Evolutionary conservation across 35 echinoderm and acorn worm genomes (phyloP), one percentile per base, ranked within the genome.

Genomic region (Lytechinus pictus): DNA sequence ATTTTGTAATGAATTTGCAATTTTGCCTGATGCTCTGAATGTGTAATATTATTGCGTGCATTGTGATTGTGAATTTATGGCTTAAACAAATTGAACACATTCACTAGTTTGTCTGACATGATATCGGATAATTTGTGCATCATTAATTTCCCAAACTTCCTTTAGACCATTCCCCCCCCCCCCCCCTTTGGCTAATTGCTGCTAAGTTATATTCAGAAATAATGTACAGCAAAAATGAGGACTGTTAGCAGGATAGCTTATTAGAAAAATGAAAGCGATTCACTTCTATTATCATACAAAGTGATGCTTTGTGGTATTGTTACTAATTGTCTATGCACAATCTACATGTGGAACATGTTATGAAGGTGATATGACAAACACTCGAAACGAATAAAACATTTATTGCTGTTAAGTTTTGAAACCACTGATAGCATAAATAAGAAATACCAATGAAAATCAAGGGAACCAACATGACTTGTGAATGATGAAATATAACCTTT

Each of bases 1-100:
- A 52, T 90, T 12, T 13, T 19, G 87, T 89, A 89, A 89, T 89
- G 87, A 89, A 89, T 89, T 44, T 90, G 88, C 29, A 90, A 44
- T 52, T n/a, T 71, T 79, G 16, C 66, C 8, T 24, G 19, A 16
- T 79, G 19, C 66, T 79, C 66, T 79, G 19, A 79, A 79, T 7
- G n/a, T 16, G 13, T 24, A 79, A 79, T 79, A 79, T 44, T 44
- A 44, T 24, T 24, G 66, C 66, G 66, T 79, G 66, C 66, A 79
- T 79, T 19, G 66, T 72, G 16, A 19, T 66, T 21, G 60, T 44
- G 33, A 44, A 44, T 44, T 44, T 44, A 44, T 44, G 33, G 33
- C 33, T 44, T 44, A 2, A 44, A 44, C 33, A 44, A 44, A 44
- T 44, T n/a, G n/a, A n/a, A n/a, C n/a, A 44, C 33, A 44, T 1